These are phyloP conservation scores for Girardia tigrina DNA, from an alignment of 2,888 invertebrate species.

Conservation along the genomic window DNA sequence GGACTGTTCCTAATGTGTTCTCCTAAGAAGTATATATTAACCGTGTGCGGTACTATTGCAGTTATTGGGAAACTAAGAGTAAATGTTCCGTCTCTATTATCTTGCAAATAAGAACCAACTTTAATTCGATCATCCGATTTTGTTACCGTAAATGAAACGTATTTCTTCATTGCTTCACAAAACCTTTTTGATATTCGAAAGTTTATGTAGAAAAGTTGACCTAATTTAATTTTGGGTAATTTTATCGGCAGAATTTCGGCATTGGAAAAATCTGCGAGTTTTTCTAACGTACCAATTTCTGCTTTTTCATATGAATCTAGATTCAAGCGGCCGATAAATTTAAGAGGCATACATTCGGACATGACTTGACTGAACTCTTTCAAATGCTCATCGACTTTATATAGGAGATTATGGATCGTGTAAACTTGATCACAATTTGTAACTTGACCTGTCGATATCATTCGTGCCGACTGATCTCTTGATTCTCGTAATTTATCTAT, in stretches of 20 bases:
- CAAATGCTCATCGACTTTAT: neutral
- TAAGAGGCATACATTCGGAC: neutral
- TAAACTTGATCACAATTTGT: neutral
- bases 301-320: neutral
- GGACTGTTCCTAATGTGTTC: neutral
- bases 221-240: neutral
- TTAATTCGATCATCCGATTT: neutral
- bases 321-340: neutral
- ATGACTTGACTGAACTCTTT: neutral
- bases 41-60: constrained; percentile 4
- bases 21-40: neutral
- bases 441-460: neutral
- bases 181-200: neutral
- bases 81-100: neutral
- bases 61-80: neutral
- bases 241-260: neutral
- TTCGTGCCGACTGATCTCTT: neutral
- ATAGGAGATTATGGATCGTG: neutral
- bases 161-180: neutral
- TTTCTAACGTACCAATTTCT: neutral
- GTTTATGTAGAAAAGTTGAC: neutral
- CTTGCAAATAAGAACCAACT: neutral
- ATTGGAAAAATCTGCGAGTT: neutral
- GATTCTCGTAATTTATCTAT: neutral
- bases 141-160: neutral